These are phyloP conservation scores for Psephotus haematonotus DNA, from an alignment of 2,113 vertebrate genomes.

Conservation along the genomic window DNA sequence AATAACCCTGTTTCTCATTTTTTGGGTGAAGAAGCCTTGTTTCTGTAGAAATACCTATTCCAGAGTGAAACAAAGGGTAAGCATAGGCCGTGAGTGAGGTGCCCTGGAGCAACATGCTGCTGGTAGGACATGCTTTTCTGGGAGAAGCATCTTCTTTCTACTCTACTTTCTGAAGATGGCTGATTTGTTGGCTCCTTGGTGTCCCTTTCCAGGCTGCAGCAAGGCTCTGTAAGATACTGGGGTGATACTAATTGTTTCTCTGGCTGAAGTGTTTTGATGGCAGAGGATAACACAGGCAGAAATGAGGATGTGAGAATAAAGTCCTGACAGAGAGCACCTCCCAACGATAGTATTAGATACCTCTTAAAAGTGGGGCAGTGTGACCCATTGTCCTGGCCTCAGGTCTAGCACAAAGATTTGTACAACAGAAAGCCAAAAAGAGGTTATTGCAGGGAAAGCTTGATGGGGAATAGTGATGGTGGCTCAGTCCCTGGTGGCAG, in stretches of 20 bases:
- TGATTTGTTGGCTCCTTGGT: not conserved
- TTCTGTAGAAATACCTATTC: not conserved
- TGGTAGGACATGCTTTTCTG: not conserved
- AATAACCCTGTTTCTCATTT: not conserved
- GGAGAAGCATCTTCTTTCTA: not conserved
- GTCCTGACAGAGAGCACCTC: not conserved
- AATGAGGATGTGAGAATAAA: not conserved
- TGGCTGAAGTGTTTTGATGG: not conserved
- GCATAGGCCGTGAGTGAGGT: not conserved
- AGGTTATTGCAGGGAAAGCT: not conserved
- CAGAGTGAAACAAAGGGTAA: not conserved
- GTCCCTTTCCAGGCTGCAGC: not conserved
- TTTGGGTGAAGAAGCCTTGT: not conserved
- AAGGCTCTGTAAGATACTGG: not conserved
- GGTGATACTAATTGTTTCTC: not conserved
- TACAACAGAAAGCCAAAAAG: not conserved
- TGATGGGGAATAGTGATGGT: not conserved
- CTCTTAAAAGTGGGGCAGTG: not conserved
- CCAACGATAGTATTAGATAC: not conserved
- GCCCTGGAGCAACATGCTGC: fast-evolving
- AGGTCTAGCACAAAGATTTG: not conserved
- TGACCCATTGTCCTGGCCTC: not conserved
- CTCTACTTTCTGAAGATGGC: not conserved
- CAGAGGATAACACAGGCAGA: not conserved
- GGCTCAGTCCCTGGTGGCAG: not conserved